These are phyloP conservation scores for Dromaius novaehollandiae DNA, from an alignment of 2,113 vertebrate genomes.

Conservation along the genomic window DNA sequence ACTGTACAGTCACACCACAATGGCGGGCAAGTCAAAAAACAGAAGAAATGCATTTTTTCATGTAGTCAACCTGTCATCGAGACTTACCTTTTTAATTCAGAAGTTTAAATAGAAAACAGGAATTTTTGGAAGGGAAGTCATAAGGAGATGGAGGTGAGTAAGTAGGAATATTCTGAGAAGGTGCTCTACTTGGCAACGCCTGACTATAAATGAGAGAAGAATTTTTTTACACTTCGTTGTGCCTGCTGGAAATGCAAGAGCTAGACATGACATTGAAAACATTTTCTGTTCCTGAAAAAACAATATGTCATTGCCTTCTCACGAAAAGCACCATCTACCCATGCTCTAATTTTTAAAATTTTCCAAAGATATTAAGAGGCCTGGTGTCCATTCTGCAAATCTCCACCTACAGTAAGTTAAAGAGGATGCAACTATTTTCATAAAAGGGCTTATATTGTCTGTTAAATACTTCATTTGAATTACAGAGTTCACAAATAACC, in stretches of 20 bases:
- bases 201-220: neutral
- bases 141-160: neutral
- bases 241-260: neutral
- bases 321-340: neutral
- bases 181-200: neutral
- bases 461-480: neutral
- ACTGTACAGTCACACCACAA: neutral
- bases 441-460: neutral
- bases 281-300: neutral
- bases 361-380: neutral
- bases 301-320: neutral
- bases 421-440: neutral
- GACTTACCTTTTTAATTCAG: neutral
- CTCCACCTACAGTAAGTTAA: neutral
- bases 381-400: neutral
- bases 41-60: neutral
- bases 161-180: neutral
- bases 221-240: neutral
- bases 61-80: neutral
- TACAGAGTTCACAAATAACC: neutral
- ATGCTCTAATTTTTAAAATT: neutral
- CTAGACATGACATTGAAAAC: neutral
- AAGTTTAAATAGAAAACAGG: neutral
- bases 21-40: neutral
- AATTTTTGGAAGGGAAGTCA: neutral